Base-by-base conservation (phyloP, 2,797 vertebrate genomes). In the Anolis apletophallus region DNA sequence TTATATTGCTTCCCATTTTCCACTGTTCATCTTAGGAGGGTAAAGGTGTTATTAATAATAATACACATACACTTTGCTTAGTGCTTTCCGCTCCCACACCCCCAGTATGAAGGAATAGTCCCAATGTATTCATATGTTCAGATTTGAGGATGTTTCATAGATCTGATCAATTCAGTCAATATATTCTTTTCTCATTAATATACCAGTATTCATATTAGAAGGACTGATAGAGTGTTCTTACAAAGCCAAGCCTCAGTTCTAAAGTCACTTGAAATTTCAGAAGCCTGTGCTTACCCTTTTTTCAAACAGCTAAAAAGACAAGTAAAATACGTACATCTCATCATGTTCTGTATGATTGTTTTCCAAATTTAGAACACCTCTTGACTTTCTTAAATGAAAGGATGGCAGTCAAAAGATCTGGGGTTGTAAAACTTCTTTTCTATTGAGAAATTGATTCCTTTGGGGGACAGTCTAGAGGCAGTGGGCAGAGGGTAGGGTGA, bases 41-140 rank as follows among this genome's bases (percentile, higher is more conserved):
- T 46, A 52, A 79, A 5, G 29, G n/a, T 4, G 21, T 16, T 61
- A 40, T 61, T 59, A 36, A 12, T 29, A 86, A 26, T 68, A 55
- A 46, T 46, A 46, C 46, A 46, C 46, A 46, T 46, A 46, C 46
- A 84, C 1, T 81, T 88, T 52, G 72, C 90, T 40, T 71, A 88
- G n/a, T 83, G 46, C 72, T n/a, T 88, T 61, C 69, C 88, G 75
- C 83, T 87, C 86, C 87, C 83, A 32, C 55, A 46, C 8, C 6
- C 6, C 72, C 79, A 85, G 64, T 78, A 83, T 93, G 57, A 94
- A 91, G 92, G 91, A 91, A 89, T 86, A 59, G 90, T 86, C 14
- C 85, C n/a, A 52, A 76, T 64, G 88, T 76, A 87, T 76, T 83
- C 55, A 19, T 34, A 83, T 83, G 67, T 52, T 85, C 76, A 88